Percentiles rank a stretch among this genome's conserved stretches.
Evolutionary conservation across 2,888 invertebrate genomes (phyloP).

Genomic region (Andrena trimmerana): DNA sequence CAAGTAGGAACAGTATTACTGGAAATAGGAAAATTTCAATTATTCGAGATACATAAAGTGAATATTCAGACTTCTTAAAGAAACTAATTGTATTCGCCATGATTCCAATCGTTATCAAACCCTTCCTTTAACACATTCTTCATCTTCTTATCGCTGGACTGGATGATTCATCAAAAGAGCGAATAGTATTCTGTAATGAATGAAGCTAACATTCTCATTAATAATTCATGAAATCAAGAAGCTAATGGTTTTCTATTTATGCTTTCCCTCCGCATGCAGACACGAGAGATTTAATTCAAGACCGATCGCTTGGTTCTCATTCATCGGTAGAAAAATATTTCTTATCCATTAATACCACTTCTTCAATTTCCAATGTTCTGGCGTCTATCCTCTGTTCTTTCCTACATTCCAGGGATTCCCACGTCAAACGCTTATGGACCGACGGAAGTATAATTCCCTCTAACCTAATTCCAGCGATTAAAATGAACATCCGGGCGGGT

Average conservation of each 20-base stretch:
- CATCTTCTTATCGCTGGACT: not conserved
- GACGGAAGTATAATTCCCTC: not conserved
- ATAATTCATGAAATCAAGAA: not conserved
- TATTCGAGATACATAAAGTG: too few species aligned
- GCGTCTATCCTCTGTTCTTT: too few species aligned
- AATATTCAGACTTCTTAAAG: too few species aligned
- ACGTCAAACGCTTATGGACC: not conserved
- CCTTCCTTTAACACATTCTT: not conserved
- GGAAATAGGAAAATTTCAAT: too few species aligned
- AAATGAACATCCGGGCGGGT: constrained; percentile 3
- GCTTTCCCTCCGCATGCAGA: not conserved
- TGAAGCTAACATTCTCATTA: not conserved
- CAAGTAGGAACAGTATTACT: too few species aligned
- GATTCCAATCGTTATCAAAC: too few species aligned
- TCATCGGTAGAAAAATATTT: not conserved
- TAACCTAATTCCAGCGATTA: constrained; percentile 6
- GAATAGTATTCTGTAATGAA: not conserved
- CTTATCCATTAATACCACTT: not conserved
- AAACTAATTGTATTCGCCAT: too few species aligned
- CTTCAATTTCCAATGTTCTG: not conserved
- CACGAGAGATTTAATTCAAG: not conserved
- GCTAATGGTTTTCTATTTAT: not conserved
- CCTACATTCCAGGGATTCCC: not conserved
- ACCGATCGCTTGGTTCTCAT: not conserved
- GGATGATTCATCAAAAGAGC: not conserved